Base-by-base conservation (phyloP, 1,140 invertebrate genomes). In the Leptinotarsa defecta region DNA sequence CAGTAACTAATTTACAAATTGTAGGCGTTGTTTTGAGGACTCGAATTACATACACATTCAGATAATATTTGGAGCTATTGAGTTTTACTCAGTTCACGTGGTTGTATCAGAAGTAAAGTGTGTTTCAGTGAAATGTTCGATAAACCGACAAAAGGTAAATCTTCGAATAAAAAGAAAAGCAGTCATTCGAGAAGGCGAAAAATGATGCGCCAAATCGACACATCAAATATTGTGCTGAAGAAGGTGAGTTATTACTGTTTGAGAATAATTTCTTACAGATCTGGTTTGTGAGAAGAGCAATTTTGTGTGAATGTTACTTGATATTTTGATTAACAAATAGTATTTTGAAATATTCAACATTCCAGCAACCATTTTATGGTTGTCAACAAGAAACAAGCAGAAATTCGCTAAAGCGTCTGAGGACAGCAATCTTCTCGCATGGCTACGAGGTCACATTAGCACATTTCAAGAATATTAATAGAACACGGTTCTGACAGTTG, bases 201-300 rank as follows among this genome's bases (percentile, higher is more conserved):
- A 15, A 27, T 48, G 17, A 22, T n/a, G 27, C 34, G 65, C 19
- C 17, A 48, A 61, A 57, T 75, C 69, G 52, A 75, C 52, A 3
- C 68, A 8, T 63, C 17, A 17, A 75, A 71, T 63, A 43, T 75
- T 15, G 74, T 73, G 17, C 43, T 75, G 6, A 75, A 75, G 64
- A 75, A 24, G 74, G 74, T 75, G 48, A 72, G 52, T 68, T 19
- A 11, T 11, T 43, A 43, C 34, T 43, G 34, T 3, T 43, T 11
- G 0, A 43, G 34, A 43, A 43, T 43, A 43, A 2, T 11, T 43
- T 11, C 2, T 43, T 0, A 43, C 34, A 11, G 34, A 11, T 43
- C 34, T 8, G 8, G 34, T 11, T 8, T 43, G 34, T 11, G 34
- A 43, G 34, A 34, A 34, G 1, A 34, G 6, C 0, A 34, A 34